Conservation (phyloP, 2,113 vertebrate species). For the Burhinus bistriatus region DNA sequence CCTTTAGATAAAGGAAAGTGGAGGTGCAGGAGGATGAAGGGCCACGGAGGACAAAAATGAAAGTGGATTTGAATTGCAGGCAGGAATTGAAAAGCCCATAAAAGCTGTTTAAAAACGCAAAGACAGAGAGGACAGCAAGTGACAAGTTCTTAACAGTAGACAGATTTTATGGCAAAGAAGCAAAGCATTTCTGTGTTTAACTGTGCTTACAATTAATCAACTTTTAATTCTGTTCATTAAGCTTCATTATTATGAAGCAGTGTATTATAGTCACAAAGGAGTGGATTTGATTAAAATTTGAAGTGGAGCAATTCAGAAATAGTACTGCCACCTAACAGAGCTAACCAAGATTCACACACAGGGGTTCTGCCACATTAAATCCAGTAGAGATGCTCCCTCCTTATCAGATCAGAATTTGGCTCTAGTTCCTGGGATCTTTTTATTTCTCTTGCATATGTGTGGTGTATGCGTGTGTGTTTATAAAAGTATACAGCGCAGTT, state of each 20-base stretch:
- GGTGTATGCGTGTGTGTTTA: not conserved
- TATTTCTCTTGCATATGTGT: not conserved
- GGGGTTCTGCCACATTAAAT: not conserved
- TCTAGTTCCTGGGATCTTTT: not conserved
- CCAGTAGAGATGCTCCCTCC: not conserved
- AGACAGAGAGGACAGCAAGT: constrained; percentile 41
- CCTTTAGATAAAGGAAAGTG: not conserved
- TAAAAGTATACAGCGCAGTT: not conserved
- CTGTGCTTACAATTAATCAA: constrained; percentile 63
- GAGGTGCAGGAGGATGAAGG: not conserved
- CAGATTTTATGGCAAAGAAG: constrained; percentile 32
- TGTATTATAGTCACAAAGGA: not conserved
- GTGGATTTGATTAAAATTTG: not conserved
- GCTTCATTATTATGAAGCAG: constrained; percentile 44
- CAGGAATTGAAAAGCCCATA: not conserved
- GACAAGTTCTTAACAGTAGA: constrained; percentile 13
- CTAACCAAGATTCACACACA: not conserved
- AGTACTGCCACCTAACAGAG: not conserved
- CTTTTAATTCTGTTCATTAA: constrained; percentile 57
- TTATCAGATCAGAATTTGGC: not conserved
- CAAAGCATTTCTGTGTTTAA: constrained; percentile 23
- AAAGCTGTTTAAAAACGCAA: not conserved
- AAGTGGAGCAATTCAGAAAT: not conserved
- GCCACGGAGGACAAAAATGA: not conserved
- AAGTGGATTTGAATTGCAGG: not conserved